Evolutionary conservation across 2,888 invertebrate genomes (phyloP).

Genomic region (Melikaiella ostensackeni): DNA sequence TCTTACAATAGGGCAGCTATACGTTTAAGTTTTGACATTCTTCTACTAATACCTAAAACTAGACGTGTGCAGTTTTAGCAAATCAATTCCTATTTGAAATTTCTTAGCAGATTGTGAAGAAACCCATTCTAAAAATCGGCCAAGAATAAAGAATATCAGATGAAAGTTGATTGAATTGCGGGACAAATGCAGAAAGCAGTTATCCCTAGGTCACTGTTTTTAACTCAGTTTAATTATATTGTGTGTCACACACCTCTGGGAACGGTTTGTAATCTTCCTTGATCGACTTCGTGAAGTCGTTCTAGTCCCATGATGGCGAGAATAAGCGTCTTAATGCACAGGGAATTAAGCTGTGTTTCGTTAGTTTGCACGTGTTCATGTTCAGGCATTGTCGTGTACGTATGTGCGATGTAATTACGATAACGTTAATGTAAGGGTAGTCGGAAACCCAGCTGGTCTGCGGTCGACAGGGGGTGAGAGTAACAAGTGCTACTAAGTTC

Average conservation of each 20-base stretch:
- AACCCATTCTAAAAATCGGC: no score
- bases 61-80: background rate
- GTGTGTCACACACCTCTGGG: background rate
- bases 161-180: background rate
- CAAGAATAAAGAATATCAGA: background rate
- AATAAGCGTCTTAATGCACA: slow-evolving; percentile 28
- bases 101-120: no score
- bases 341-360: slow-evolving; percentile 5
- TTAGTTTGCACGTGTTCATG: slow-evolving; percentile 6
- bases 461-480: slow-evolving; percentile 60
- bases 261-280: background rate
- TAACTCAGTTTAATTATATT: background rate
- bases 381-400: slow-evolving; percentile 33
- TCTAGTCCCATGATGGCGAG: slow-evolving; percentile 8
- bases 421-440: slow-evolving; percentile 69
- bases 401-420: slow-evolving; percentile 69
- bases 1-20: slow-evolving; percentile 12
- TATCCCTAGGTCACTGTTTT: background rate
- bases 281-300: background rate
- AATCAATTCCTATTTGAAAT: no score
- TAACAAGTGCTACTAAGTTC: slow-evolving; percentile 70
- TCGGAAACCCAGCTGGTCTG: slow-evolving; percentile 64
- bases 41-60: background rate
- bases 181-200: background rate
- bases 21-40: background rate